Base-by-base conservation (phyloP, 2,797 vertebrate genomes). In the Muscicapa comitata region DNA sequence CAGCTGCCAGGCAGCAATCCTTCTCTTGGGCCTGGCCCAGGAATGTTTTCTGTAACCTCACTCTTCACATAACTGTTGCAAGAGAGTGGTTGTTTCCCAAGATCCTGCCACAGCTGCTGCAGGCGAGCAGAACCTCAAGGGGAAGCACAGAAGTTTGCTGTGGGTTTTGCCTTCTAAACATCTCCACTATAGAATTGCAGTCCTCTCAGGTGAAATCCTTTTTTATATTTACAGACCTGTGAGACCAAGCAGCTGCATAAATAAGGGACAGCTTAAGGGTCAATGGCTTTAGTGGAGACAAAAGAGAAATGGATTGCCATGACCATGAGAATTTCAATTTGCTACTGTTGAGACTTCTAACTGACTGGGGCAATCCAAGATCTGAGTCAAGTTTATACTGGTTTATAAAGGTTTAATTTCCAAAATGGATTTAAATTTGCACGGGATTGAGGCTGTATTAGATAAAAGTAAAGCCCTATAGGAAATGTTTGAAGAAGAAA, bases 51-150 rank as follows among this genome's bases (percentile, higher is more conserved):
- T 2, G 0, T 59, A 23, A 31, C 20, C 25, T 37, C 13, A 18
- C 10, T 28, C 33, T 37, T n/a, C 4, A 24, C 3, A 0, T 15
- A 40, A 47, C 19, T 12, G 4, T 19, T 66, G 12, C 1, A 4
- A 54, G 51, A 11, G 40, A 11, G 43, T 26, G 25, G 24, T 18
- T 19, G 37, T 40, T 20, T 24, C 54, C 20, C 19, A 8, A n/a
- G 57, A 31, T 5, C 7, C 31, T 40, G 42, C 54, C 26, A 11
- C 31, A 13, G 16, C 20, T 24, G 16, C 16, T 13, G 31, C n/a
- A 25, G 29, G 45, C 0, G 0, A 10, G 21, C 19, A 25, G 35
- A 50, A 31, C 2, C 2, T 25, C 28, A 35, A 6, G 7, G 24
- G n/a, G 47, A 57, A 71, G 17, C n/a, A 53, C 2, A 10, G 12